These are phyloP conservation scores for Bombus difficillimus DNA, from an alignment of 1,140 invertebrate species.

Conservation along the genomic window DNA sequence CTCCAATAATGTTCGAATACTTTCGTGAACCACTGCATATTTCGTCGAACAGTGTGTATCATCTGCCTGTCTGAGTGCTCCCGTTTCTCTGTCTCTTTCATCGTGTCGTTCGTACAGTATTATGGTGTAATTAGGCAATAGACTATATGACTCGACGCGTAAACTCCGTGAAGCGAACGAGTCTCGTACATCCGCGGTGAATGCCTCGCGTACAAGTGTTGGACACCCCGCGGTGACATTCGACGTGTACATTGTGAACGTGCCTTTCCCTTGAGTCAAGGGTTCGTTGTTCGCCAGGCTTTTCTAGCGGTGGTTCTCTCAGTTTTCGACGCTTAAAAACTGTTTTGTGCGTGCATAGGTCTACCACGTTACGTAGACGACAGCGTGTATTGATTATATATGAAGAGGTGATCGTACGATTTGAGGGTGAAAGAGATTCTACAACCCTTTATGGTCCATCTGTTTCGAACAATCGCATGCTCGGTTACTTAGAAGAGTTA, in stretches of 20 bases:
- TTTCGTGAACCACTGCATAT: background rate
- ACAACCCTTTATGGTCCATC: conserved; percentile 9
- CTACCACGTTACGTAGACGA: background rate
- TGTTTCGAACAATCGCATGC: background rate
- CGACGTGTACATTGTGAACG: conserved; percentile 65
- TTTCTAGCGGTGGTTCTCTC: conserved; percentile 27
- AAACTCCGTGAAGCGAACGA: conserved; percentile 72
- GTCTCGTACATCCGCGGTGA: conserved; percentile 41
- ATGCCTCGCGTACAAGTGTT: conserved; percentile 67
- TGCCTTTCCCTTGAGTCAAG: conserved; percentile 52
- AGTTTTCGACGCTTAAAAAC: conserved; percentile 33
- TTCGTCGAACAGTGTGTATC: background rate
- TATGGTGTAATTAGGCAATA: conserved; percentile 76
- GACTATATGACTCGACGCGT: conserved; percentile 64
- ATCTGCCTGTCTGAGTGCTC: background rate
- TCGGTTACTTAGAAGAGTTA: background rate
- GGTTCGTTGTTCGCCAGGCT: conserved; percentile 48
- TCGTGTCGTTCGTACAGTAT: conserved; percentile 55
- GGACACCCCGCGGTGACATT: conserved; percentile 75
- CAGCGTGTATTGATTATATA: background rate
- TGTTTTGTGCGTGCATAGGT: conserved; percentile 26
- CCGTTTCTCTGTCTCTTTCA: conserved; percentile 34
- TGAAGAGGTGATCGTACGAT: conserved; percentile 2
- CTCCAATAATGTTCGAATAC: background rate
- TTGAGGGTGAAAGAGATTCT: conserved; percentile 7